phyloP scores from a whole-genome alignment of 64 coral and sea anemone species.

The Dendrophyllia cribrosa region DNA sequence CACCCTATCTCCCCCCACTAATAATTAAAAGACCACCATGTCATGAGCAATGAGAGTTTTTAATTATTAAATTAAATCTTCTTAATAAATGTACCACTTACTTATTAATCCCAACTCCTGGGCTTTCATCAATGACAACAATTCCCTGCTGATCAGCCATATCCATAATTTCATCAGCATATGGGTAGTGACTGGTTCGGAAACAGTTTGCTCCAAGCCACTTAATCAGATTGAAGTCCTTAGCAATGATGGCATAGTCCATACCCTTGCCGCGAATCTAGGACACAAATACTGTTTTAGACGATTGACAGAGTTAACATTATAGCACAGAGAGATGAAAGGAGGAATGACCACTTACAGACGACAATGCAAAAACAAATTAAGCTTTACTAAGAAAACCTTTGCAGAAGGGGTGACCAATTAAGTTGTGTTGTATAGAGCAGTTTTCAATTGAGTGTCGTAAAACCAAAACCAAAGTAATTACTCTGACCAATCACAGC shows the following conservation, averaged over 20 bases:
- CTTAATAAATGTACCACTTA: constrained; percentile 25
- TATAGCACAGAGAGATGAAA: neutral
- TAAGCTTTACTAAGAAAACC: too few relatives aligned
- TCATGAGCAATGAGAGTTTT: too few relatives aligned
- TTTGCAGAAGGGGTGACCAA: too few relatives aligned
- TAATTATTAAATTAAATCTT: too few relatives aligned
- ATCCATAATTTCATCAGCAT: constrained; percentile 99
- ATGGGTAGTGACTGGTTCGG: constrained; percentile 97
- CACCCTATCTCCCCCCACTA: too few relatives aligned
- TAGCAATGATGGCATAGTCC: constrained; percentile 88
- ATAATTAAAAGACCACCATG: too few relatives aligned
- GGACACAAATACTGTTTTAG: neutral
- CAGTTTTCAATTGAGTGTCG: too few relatives aligned
- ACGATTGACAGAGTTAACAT: neutral
- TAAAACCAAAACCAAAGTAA: too few relatives aligned
- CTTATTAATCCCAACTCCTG: constrained; percentile 82
- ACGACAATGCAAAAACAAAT: too few relatives aligned
- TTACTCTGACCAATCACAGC: too few relatives aligned
- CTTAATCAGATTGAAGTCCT: constrained; percentile 93
- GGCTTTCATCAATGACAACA: constrained; percentile 96
- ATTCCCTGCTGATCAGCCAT: constrained; percentile 94
- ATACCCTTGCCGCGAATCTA: constrained; percentile 99
- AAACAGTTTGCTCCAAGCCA: constrained; percentile 96
- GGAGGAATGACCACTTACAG: neutral
- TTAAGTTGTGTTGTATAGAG: too few relatives aligned